Percentiles rank a stretch among this genome's conserved stretches.
Evolutionary conservation across 2,113 vertebrate genomes (phyloP).

Genomic region (Leptocoma aspasia): DNA sequence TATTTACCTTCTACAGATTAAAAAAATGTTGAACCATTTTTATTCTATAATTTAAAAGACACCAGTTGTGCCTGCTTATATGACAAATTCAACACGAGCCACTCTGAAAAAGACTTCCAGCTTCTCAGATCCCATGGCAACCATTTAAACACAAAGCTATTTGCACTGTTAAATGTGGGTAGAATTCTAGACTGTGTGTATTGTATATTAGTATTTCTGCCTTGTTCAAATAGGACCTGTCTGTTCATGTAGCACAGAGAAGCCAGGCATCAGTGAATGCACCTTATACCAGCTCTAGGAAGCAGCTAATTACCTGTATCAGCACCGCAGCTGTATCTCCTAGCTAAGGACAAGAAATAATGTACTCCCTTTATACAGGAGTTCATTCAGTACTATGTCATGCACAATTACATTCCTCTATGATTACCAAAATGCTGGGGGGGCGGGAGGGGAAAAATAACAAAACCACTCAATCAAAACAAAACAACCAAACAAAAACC

Average conservation of each 20-base stretch:
- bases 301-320: neutral
- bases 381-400: neutral
- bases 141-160: neutral
- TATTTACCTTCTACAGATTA: neutral
- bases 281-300: neutral
- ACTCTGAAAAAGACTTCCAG: neutral
- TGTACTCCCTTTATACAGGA: neutral
- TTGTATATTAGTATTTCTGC: neutral
- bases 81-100: neutral
- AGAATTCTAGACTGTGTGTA: neutral
- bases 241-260: neutral
- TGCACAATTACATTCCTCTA: neutral
- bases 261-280: neutral
- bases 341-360: neutral
- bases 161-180: neutral
- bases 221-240: neutral
- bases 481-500: neutral
- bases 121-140: neutral
- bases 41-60: neutral
- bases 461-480: neutral
- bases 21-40: neutral
- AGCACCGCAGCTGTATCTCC: neutral
- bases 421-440: neutral
- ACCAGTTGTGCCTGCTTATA: neutral
- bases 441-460: neutral